Conservation (phyloP, 2,797 vertebrate species). For the Hemitrygon akajei region DNA sequence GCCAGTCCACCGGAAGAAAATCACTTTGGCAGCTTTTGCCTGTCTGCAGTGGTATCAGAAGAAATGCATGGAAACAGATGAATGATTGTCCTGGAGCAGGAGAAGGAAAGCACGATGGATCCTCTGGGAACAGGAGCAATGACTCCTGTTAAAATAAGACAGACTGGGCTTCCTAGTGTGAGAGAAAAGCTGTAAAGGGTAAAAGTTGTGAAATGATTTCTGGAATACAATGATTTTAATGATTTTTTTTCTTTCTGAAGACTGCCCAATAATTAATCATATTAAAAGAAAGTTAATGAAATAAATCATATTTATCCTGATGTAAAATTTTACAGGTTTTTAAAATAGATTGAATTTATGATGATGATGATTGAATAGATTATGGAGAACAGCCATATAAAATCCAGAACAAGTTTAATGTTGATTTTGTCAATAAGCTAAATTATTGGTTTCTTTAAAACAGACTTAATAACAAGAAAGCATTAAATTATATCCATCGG, state of each 20-base stretch:
- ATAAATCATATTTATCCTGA: too few relatives aligned
- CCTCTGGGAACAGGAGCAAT: background rate
- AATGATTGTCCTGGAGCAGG: background rate
- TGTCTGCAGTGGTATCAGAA: background rate
- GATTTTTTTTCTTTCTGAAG: background rate
- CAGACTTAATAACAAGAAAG: background rate
- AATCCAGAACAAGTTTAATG: background rate
- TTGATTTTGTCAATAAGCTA: background rate
- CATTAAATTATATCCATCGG: background rate
- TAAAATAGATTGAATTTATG: too few relatives aligned
- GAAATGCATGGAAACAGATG: background rate
- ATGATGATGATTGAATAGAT: too few relatives aligned
- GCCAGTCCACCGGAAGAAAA: background rate
- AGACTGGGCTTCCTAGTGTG: background rate
- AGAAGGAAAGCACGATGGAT: background rate
- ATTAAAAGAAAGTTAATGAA: background rate
- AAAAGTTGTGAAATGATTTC: background rate
- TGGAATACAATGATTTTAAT: background rate
- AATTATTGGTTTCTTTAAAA: background rate
- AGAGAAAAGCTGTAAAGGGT: background rate
- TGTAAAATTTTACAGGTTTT: background rate
- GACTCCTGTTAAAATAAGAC: background rate
- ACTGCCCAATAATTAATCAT: background rate
- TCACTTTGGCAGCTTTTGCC: background rate
- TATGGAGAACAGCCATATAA: background rate